Evolutionary conservation across 2,888 invertebrate genomes (phyloP).

Genomic region (Bombylius discolor): DNA sequence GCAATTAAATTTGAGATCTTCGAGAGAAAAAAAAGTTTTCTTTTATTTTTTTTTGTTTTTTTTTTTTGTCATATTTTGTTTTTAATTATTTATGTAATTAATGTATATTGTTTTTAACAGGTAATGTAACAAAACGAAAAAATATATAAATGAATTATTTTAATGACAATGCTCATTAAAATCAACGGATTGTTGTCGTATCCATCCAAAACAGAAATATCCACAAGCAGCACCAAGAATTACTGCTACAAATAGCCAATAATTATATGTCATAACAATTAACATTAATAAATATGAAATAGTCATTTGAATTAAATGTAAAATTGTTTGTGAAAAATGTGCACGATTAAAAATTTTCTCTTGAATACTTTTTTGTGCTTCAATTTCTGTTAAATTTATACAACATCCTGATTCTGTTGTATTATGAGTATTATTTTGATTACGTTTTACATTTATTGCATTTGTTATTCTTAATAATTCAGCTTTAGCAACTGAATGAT

Average conservation of each 20-base stretch:
- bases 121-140: not conserved
- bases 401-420: constrained; percentile 13
- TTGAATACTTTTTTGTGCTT: constrained; percentile 14
- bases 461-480: constrained; percentile 20
- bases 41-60: no score
- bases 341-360: constrained; percentile 19
- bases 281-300: constrained; percentile 33
- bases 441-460: constrained; percentile 16
- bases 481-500: constrained; percentile 18
- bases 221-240: constrained; percentile 29
- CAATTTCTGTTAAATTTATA: constrained; percentile 19
- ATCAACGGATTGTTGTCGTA: constrained; percentile 22
- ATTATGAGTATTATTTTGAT: not conserved
- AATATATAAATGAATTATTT: constrained; percentile 2
- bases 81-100: no score
- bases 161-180: constrained; percentile 30
- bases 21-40: no score
- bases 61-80: no score
- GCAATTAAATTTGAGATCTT: no score
- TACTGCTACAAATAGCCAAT: constrained; percentile 32
- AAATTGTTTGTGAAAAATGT: constrained; percentile 26
- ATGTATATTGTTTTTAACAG: no score
- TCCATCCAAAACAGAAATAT: constrained; percentile 34
- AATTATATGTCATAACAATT: constrained; percentile 33
- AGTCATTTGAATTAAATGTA: constrained; percentile 29